phyloP scores from a whole-genome alignment of 2,113 vertebrate species.

The Cephalopterus ornatus region DNA sequence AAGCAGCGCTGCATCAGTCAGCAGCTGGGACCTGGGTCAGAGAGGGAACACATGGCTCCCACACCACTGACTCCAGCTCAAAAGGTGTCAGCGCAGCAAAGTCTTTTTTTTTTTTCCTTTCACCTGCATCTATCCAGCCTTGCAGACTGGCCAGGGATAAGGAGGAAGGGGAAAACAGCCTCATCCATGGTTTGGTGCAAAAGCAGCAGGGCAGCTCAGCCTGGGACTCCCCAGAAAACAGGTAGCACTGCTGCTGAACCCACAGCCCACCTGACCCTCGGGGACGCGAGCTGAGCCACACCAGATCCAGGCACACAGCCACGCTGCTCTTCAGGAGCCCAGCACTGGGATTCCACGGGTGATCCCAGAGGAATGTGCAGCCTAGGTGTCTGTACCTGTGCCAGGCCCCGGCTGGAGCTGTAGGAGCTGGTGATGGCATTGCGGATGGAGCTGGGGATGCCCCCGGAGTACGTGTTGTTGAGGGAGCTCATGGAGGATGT shows the following conservation, averaged over 20 bases:
- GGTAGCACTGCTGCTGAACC: background rate
- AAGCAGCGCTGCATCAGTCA: background rate
- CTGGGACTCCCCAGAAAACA: background rate
- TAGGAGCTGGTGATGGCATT: conserved; percentile 94
- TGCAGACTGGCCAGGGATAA: background rate
- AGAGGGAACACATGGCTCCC: background rate
- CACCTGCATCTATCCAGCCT: background rate
- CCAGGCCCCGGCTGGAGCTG: conserved; percentile 83
- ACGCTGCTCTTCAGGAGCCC: fast-evolving
- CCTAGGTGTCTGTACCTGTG: conserved; percentile 72
- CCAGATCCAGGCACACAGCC: background rate
- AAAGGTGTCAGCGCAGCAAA: background rate
- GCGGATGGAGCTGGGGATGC: conserved; percentile 80
- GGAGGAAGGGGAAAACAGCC: fast-evolving
- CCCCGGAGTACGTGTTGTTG: conserved; percentile 62
- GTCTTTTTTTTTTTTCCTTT: background rate
- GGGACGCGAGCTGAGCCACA: background rate
- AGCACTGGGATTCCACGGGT: fast-evolving
- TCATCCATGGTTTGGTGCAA: background rate
- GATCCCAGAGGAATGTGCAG: background rate
- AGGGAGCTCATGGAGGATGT: conserved; percentile 87
- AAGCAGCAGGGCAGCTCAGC: background rate
- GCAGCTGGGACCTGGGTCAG: background rate
- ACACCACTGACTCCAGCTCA: background rate
- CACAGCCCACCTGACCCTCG: background rate